Evolutionary conservation across 1,140 invertebrate genomes (phyloP), one percentile per base, ranked within the genome.

Genomic region (Calycopis cecrops): DNA sequence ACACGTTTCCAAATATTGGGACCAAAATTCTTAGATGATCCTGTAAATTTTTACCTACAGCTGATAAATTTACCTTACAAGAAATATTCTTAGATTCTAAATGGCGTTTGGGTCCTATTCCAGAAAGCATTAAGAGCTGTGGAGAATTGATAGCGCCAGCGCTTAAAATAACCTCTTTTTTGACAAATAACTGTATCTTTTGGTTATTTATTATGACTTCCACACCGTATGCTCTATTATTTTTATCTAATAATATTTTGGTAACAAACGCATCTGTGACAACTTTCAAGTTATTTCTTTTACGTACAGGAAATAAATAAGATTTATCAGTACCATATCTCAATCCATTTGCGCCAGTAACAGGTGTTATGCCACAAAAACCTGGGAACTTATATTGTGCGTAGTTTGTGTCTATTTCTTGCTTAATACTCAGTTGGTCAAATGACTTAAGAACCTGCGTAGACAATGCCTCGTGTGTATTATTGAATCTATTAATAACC

Each of bases 1-100:
- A 63, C 62, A 70, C 52, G 52, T 79, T 65, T 4, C 64, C 69
- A 34, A 57, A 73, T 49, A 83, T 72, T 6, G 62, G 57, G 4
- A 85, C 52, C 17, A 71, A 73, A 16, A 80, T 57, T 21, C 53
- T 58, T 37, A 59, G 40, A 60, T 93, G 91, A 67, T 92, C 91
- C 65, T 92, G 90, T 1, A 95, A 88, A 79, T 95, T 94, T 52
- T 90, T 71, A 0, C 94, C 94, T 1, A 95, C 94, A 21, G 91
- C 62, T 0, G 91, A 89, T 3, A 92, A 83, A 69, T 94, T 89
- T 28, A 83, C 57, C n/a, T 89, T 69, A 0, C 89, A 68, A 0
- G 67, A 35, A 14, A 93, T 90, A n/a, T 82, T 79, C 4, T 85
- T 63, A 28, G 75, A 66, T 60, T 66, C 8, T 16, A 87, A 63